These are phyloP conservation scores for Standfussiana lucernea DNA, from an alignment of 2,888 invertebrate genomes.

Conservation along the genomic window DNA sequence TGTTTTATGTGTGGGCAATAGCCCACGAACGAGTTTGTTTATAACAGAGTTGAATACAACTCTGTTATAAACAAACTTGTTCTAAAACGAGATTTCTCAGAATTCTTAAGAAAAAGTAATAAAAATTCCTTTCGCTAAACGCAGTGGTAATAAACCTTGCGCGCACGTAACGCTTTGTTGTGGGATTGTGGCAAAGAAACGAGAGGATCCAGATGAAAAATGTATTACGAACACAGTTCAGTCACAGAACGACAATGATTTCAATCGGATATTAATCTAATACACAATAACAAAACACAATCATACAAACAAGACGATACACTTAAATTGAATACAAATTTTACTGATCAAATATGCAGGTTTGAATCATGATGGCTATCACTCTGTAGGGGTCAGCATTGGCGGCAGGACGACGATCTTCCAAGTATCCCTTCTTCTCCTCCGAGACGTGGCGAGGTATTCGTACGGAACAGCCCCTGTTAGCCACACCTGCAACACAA, in stretches of 20 bases:
- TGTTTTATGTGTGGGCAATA: constrained; percentile 30
- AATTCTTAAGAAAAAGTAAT: constrained; percentile 50
- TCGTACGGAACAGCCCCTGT: constrained; percentile 97
- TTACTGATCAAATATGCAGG: constrained; percentile 95
- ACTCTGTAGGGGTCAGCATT: constrained; percentile 98
- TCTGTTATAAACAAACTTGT: constrained; percentile 39
- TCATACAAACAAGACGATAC: background rate
- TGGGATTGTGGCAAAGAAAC: constrained; percentile 31
- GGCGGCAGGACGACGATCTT: constrained; percentile 94
- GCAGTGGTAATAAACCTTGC: constrained; percentile 40
- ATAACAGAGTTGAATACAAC: too few relatives aligned
- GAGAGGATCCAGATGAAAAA: constrained; percentile 7
- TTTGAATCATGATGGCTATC: constrained; percentile 94
- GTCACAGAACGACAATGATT: constrained; percentile 17
- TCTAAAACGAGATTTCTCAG: constrained; percentile 36
- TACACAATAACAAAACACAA: background rate
- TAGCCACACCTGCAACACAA: constrained; percentile 94
- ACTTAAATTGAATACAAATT: background rate
- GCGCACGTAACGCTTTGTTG: constrained; percentile 13
- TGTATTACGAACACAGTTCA: constrained; percentile 34
- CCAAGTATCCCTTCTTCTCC: constrained; percentile 96
- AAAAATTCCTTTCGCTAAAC: constrained; percentile 46
- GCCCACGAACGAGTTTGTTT: too few relatives aligned
- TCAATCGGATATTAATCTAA: background rate
- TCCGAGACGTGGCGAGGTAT: constrained; percentile 98